These are phyloP conservation scores for Megastigmus dorsalis DNA, from an alignment of 2,888 invertebrate genomes.

Conservation along the genomic window DNA sequence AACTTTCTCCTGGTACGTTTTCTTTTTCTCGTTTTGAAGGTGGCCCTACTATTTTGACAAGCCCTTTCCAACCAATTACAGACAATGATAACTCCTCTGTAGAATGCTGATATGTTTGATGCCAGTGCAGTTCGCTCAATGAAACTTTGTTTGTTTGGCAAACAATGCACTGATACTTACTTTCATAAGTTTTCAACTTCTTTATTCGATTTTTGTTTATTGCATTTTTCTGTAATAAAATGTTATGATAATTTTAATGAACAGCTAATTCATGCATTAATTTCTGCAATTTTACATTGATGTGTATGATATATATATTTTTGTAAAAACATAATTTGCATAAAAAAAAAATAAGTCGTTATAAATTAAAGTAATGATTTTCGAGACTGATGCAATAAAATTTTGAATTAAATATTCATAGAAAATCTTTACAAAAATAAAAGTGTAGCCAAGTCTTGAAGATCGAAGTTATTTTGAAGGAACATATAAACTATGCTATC, in stretches of 20 bases:
- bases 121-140: constrained; percentile 62
- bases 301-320: not conserved
- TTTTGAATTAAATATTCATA: too few relatives aligned
- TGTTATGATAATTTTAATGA: not conserved
- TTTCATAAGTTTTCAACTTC: constrained; percentile 34
- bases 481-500: too few relatives aligned
- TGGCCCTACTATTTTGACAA: constrained; percentile 52
- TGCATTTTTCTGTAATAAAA: constrained; percentile 41
- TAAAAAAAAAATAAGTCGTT: not conserved
- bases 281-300: not conserved
- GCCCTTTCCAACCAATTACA: constrained; percentile 60
- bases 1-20: constrained; percentile 37
- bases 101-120: constrained; percentile 63
- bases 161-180: constrained; percentile 62
- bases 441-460: too few relatives aligned
- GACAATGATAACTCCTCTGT: constrained; percentile 64
- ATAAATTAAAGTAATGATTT: not conserved
- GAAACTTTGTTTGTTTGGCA: constrained; percentile 60
- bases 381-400: not conserved
- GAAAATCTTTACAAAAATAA: too few relatives aligned
- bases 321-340: not conserved
- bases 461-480: too few relatives aligned
- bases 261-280: not conserved
- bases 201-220: constrained; percentile 32
- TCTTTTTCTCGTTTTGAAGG: constrained; percentile 36